Evolutionary conservation across 2,113 vertebrate genomes (phyloP).

Genomic region (Malaclemys terrapin): DNA sequence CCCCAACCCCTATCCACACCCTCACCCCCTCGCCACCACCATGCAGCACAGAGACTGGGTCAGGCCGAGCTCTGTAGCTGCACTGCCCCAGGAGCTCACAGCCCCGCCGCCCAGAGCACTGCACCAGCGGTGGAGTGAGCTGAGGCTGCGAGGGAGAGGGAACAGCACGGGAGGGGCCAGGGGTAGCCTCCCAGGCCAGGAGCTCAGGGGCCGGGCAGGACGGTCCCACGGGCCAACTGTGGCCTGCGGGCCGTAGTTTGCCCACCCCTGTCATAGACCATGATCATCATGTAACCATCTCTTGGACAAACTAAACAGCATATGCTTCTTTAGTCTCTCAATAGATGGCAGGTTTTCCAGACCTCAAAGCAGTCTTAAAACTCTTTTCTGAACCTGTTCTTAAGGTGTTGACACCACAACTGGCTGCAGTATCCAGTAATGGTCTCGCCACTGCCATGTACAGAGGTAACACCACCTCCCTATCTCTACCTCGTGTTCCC

Average conservation of each 20-base stretch:
- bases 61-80: no score
- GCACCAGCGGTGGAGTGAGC: rapidly evolving
- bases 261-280: background rate
- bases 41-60: no score
- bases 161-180: no score
- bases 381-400: background rate
- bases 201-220: no score
- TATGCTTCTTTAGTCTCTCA: background rate
- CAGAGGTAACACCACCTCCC: background rate
- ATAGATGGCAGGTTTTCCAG: background rate
- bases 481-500: background rate
- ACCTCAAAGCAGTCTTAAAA: rapidly evolving
- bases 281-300: background rate
- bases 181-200: no score
- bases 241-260: no score
- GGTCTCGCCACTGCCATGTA: background rate
- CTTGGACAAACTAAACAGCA: background rate
- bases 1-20: no score
- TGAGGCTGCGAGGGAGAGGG: no score
- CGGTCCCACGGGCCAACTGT: no score
- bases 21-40: no score
- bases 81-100: no score
- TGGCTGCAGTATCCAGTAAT: background rate
- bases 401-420: rapidly evolving
- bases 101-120: no score